Conservation (phyloP, 2,888 invertebrate genomes). For the Psylliodes chrysocephalus region DNA sequence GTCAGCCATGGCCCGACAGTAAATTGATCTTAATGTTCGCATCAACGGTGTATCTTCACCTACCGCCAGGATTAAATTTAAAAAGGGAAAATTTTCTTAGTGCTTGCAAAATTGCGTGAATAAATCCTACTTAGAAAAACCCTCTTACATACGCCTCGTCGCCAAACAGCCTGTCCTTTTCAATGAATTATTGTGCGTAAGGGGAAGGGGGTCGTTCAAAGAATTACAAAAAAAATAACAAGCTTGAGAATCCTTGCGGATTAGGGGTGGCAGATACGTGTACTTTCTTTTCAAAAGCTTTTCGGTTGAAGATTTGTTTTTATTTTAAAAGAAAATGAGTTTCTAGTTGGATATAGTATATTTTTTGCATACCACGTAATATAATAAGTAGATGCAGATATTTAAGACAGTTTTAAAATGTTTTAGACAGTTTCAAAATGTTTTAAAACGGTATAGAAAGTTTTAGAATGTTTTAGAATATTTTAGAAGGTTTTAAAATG, state of each 20-base stretch:
- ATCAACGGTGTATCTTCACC: too few relatives aligned
- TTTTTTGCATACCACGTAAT: too few relatives aligned
- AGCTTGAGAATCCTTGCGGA: neutral
- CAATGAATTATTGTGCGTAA: conserved; percentile 18
- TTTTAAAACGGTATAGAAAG: too few relatives aligned
- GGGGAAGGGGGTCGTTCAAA: conserved; percentile 5
- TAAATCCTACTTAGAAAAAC: conserved; percentile 6
- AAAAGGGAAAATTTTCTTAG: neutral
- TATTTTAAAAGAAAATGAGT: neutral
- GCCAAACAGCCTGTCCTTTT: neutral
- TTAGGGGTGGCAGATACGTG: neutral
- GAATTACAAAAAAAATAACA: conserved; percentile 8
- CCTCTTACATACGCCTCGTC: neutral
- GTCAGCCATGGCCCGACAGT: too few relatives aligned
- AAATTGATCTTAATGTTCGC: too few relatives aligned
- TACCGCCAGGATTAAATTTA: neutral
- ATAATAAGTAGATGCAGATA: too few relatives aligned
- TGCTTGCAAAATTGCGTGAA: neutral
- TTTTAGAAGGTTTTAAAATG: too few relatives aligned
- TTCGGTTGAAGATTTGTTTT: neutral
- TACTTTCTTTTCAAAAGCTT: neutral
- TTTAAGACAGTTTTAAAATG: too few relatives aligned
- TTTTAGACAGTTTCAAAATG: too few relatives aligned
- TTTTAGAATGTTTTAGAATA: too few relatives aligned
- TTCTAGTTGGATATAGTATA: neutral